A percentile compares a stretch with the other conserved stretches of the same genome.
Conservation (phyloP, 1,140 invertebrate species). For the Antheraea pernyi region DNA sequence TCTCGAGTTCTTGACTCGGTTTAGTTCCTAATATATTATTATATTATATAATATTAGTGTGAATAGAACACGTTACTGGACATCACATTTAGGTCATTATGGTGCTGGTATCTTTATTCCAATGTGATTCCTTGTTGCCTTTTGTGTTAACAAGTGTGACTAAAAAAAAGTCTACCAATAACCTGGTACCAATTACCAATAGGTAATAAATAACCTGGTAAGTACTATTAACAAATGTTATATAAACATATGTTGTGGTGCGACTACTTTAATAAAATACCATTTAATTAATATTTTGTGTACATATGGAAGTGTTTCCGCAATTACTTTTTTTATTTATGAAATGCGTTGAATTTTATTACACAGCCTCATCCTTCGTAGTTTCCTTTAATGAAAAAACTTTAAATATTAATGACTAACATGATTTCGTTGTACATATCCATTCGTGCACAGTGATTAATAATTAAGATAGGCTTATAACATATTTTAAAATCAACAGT, state of each 20-base stretch:
- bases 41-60: too few species aligned
- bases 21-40: too few species aligned
- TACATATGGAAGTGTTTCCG: not conserved
- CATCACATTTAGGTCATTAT: too few species aligned
- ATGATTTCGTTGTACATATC: not conserved
- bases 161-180: too few species aligned
- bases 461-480: not conserved
- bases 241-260: not conserved
- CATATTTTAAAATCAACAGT: not conserved
- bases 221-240: not conserved
- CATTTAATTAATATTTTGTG: not conserved
- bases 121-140: too few species aligned
- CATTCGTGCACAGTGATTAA: not conserved
- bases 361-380: constrained; percentile 1
- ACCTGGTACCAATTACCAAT: too few species aligned
- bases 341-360: constrained; percentile 13
- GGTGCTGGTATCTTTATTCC: too few species aligned
- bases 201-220: not conserved
- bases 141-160: too few species aligned
- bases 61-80: too few species aligned
- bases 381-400: not conserved
- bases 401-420: not conserved
- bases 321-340: not conserved
- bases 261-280: not conserved
- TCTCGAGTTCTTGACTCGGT: too few species aligned